Conservation (phyloP, 1,140 invertebrate species). For the Drosophila sechellia region DNA sequence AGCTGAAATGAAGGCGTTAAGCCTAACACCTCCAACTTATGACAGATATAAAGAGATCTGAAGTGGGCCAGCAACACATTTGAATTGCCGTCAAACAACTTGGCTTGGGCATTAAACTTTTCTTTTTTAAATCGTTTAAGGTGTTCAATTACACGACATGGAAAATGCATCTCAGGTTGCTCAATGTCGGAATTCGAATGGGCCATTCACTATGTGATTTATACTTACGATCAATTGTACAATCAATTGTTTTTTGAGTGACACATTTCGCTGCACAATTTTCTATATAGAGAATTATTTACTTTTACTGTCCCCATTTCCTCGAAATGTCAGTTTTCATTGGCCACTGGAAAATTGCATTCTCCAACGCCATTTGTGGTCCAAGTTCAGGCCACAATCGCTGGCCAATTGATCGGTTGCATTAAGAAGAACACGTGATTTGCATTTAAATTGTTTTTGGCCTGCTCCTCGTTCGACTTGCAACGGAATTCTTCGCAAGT, state of each 20-base stretch:
- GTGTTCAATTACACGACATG: constrained; percentile 73
- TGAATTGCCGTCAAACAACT: constrained; percentile 30
- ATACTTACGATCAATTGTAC: constrained; percentile 13
- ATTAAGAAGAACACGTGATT: constrained; percentile 70
- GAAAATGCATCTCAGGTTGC: constrained; percentile 56
- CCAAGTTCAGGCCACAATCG: constrained; percentile 60
- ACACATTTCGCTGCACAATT: neutral
- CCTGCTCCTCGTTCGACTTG: constrained; percentile 17
- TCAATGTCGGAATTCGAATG: constrained; percentile 44
- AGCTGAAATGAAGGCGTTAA: constrained; percentile 47
- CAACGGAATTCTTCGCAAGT: constrained; percentile 40
- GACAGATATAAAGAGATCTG: constrained; percentile 25
- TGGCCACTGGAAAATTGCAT: constrained; percentile 25
- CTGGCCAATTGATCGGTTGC: constrained; percentile 41
- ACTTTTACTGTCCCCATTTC: constrained; percentile 39
- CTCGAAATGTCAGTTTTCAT: constrained; percentile 62
- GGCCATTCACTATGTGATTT: constrained; percentile 31
- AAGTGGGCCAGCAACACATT: constrained; percentile 27
- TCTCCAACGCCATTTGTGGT: constrained; percentile 42
- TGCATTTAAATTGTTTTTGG: constrained; percentile 59
- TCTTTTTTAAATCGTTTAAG: constrained; percentile 41
- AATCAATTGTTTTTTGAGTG: constrained; percentile 24
- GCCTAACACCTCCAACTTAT: constrained; percentile 51
- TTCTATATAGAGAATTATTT: constrained; percentile 29
- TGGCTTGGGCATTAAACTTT: constrained; percentile 18